These are phyloP conservation scores for Drosophila repleta DNA, from an alignment of 1,140 invertebrate species.

Conservation along the genomic window DNA sequence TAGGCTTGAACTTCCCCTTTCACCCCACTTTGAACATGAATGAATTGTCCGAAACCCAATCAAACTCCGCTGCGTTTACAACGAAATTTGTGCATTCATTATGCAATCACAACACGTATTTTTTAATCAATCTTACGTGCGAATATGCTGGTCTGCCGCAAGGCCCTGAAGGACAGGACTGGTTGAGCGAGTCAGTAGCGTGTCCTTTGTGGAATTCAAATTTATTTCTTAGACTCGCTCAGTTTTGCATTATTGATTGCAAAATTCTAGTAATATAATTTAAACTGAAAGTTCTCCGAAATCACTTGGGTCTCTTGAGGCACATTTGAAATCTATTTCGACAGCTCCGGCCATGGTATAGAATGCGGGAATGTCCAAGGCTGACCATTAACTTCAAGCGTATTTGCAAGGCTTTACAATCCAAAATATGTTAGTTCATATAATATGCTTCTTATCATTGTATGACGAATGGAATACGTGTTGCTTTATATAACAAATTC, in stretches of 20 bases:
- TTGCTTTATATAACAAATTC: background rate
- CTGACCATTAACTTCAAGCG: no score
- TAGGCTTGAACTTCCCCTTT: background rate
- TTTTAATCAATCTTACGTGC: conserved; percentile 74
- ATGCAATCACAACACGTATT: conserved; percentile 65
- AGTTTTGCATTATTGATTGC: conserved; percentile 18
- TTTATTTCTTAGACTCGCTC: conserved; percentile 42
- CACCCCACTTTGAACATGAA: conserved; percentile 28
- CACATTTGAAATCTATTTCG: background rate
- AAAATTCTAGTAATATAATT: background rate
- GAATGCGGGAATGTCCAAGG: no score
- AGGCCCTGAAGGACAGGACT: background rate
- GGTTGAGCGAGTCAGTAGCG: background rate
- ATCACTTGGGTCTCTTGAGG: no score
- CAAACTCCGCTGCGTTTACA: conserved; percentile 16
- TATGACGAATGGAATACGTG: conserved; percentile 6
- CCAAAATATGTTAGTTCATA: background rate
- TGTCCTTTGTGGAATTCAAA: conserved; percentile 45
- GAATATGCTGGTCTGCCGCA: conserved; percentile 40
- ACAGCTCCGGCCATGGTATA: no score
- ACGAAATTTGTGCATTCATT: conserved; percentile 47
- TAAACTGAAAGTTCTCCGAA: background rate
- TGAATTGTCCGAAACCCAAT: conserved; percentile 44
- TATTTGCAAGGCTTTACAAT: no score
- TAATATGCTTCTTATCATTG: background rate